Conservation (phyloP, 2,113 vertebrate genomes). For the Ramphastos sulfuratus region DNA sequence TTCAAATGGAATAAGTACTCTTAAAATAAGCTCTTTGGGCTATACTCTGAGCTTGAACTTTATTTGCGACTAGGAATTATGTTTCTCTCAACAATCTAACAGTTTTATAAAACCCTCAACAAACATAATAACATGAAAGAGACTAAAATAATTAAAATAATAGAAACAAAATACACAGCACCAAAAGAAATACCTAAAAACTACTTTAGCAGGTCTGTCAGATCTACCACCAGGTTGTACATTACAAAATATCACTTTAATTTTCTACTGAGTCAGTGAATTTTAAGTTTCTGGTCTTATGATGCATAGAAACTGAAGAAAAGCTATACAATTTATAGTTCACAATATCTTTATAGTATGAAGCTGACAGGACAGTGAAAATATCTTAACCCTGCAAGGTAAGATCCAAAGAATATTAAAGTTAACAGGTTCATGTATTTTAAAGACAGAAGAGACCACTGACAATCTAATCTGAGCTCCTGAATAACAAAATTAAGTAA, state of each 20-base stretch:
- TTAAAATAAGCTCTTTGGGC: not conserved
- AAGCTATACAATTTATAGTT: not conserved
- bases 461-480: not conserved
- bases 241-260: not conserved
- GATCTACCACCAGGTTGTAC: not conserved
- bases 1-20: not conserved
- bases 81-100: not conserved
- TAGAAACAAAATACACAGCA: not conserved
- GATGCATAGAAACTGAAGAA: not conserved
- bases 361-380: not conserved
- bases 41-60: not conserved
- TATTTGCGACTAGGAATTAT: not conserved
- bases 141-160: not conserved
- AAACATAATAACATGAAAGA: not conserved
- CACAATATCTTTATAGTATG: not conserved
- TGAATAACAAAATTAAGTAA: not conserved
- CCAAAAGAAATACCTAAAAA: not conserved
- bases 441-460: not conserved
- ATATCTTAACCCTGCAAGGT: not conserved
- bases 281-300: not conserved
- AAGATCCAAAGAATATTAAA: not conserved
- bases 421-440: not conserved
- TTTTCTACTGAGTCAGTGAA: not conserved
- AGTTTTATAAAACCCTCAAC: not conserved
- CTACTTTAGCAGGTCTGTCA: not conserved